Evolutionary conservation across 2,113 vertebrate genomes (phyloP).

Genomic region (Ia io): DNA sequence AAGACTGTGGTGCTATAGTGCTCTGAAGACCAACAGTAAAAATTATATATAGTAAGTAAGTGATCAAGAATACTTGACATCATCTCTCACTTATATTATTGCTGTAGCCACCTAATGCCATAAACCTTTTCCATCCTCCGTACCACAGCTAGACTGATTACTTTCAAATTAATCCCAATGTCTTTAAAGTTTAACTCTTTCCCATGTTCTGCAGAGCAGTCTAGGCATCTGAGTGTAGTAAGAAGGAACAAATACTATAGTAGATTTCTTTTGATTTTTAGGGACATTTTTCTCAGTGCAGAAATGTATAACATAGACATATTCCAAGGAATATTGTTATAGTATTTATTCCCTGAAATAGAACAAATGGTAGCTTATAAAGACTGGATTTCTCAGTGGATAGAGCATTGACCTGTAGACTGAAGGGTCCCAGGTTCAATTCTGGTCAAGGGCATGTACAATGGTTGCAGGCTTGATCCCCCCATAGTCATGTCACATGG

Average conservation of each 20-base stretch:
- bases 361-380: not conserved
- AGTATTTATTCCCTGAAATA: not conserved
- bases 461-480: too few relatives aligned
- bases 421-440: too few relatives aligned
- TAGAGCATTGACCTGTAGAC: too few relatives aligned
- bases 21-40: not conserved
- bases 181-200: not conserved
- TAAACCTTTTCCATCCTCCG: not conserved
- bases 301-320: not conserved
- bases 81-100: not conserved
- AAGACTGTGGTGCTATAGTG: fast-evolving
- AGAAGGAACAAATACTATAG: not conserved
- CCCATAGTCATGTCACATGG: too few relatives aligned
- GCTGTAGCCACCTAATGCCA: not conserved
- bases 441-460: too few relatives aligned
- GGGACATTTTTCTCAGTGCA: not conserved
- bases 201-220: not conserved
- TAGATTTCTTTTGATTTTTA: not conserved
- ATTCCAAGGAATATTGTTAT: not conserved
- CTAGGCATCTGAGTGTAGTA: not conserved
- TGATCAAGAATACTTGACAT: not conserved
- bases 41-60: fast-evolving
- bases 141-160: fast-evolving
- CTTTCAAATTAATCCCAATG: not conserved
- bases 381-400: not conserved